Conservation (phyloP, 2,113 vertebrate genomes). For the Pteruthius melanotis region DNA sequence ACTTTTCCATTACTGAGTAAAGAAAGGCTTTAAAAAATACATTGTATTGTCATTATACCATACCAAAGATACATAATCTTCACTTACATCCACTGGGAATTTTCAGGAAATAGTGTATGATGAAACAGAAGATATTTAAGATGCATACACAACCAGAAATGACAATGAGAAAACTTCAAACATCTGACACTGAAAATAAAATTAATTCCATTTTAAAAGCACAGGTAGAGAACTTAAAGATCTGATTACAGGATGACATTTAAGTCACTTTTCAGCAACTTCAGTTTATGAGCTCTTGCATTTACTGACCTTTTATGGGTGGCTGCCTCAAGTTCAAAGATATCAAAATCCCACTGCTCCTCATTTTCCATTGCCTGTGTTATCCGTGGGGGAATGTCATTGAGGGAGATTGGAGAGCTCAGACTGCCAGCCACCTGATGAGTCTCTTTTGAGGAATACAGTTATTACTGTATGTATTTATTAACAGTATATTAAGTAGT, state of each 20-base stretch:
- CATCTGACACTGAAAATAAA: background rate
- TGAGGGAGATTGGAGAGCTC: constrained; percentile 80
- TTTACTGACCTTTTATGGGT: constrained; percentile 87
- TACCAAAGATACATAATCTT: background rate
- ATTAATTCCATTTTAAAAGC: background rate
- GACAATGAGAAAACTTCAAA: background rate
- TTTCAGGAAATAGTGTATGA: background rate
- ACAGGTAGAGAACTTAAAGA: background rate
- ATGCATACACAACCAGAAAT: background rate
- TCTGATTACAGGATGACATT: background rate
- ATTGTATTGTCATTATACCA: background rate
- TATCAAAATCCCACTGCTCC: constrained; percentile 93
- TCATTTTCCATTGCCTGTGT: constrained; percentile 92
- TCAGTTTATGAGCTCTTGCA: background rate
- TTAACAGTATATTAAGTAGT: background rate
- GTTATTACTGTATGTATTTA: background rate
- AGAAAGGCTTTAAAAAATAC: background rate
- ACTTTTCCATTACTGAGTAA: background rate
- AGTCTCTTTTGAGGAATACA: constrained; percentile 69
- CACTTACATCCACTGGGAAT: background rate
- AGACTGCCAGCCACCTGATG: constrained; percentile 80
- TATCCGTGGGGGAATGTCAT: constrained; percentile 87
- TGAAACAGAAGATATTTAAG: background rate
- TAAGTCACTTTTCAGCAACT: background rate
- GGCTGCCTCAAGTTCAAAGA: constrained; percentile 91